These are phyloP conservation scores for Atherinosoma microstoma DNA, from an alignment of 2,797 vertebrate species.

Conservation along the genomic window DNA sequence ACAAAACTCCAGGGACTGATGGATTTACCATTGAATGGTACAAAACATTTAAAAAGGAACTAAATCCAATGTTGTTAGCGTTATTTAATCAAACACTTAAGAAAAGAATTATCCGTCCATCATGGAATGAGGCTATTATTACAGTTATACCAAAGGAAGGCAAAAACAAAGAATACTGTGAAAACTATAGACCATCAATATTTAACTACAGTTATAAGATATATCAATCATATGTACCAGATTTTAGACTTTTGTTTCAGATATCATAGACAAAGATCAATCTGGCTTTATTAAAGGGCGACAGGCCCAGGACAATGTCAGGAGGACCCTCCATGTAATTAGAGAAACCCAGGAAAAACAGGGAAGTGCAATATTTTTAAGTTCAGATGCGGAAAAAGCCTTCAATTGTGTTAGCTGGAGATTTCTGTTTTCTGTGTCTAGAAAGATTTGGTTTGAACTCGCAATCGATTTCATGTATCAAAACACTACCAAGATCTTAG, in stretches of 20 bases:
- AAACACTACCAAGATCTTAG: no score
- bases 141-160: not conserved
- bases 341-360: no score
- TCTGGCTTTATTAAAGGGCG: not conserved
- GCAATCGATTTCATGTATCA: no score
- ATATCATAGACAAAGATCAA: not conserved
- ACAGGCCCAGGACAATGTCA: no score
- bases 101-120: not conserved
- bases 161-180: not conserved
- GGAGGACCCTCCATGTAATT: no score
- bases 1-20: not conserved
- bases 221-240: not conserved
- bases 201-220: conserved; percentile 6
- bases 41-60: not conserved
- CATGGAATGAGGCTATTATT: not conserved
- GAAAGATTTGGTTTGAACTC: no score
- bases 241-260: not conserved
- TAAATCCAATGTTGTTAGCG: not conserved
- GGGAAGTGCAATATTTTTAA: no score
- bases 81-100: not conserved
- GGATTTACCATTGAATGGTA: not conserved
- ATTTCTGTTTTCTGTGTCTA: not conserved
- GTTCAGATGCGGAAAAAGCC: no score
- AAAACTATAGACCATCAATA: conserved; percentile 10
- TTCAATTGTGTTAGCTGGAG: no score